A percentile compares a stretch with the other conserved stretches of the same genome.
These are phyloP conservation scores for Tribolium madens DNA, from an alignment of 1,140 invertebrate genomes.

Conservation along the genomic window DNA sequence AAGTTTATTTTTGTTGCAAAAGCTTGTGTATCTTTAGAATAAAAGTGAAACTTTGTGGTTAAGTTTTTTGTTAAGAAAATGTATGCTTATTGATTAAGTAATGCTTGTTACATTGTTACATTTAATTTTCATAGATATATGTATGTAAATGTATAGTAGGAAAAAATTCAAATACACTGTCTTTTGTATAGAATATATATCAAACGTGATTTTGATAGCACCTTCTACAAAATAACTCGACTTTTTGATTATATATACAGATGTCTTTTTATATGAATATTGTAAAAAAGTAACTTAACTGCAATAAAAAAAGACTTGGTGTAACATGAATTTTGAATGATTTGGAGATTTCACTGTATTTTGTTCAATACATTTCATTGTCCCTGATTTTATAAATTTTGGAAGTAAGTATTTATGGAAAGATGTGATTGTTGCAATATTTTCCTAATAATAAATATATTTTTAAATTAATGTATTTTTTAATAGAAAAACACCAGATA, in stretches of 20 bases:
- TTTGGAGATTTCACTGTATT: constrained; percentile 39
- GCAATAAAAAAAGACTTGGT: constrained; percentile 7
- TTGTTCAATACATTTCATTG: constrained; percentile 21
- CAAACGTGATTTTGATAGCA: constrained; percentile 21
- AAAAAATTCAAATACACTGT: not conserved
- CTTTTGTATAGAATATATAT: constrained; percentile 16
- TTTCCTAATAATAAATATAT: constrained; percentile 46
- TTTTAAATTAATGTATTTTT: constrained; percentile 32
- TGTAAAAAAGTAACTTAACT: not conserved
- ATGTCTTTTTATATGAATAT: constrained; percentile 24
- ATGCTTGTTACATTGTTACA: constrained; percentile 1
- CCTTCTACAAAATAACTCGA: constrained; percentile 11
- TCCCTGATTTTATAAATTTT: constrained; percentile 28
- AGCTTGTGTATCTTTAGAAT: constrained; percentile 21
- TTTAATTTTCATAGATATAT: not conserved
- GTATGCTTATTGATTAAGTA: too few relatives aligned
- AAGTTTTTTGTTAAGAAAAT: constrained; percentile 4
- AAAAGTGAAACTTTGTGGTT: constrained; percentile 28
- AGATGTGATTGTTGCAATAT: constrained; percentile 44
- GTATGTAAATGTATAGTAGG: constrained; percentile 18
- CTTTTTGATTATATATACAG: constrained; percentile 24
- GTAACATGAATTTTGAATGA: not conserved
- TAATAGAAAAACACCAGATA: not conserved
- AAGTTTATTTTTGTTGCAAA: constrained; percentile 31
- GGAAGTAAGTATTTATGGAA: constrained; percentile 29